Evolutionary conservation across 2,797 vertebrate species (phyloP).

Genomic region (Aeoliscus strigatus): DNA sequence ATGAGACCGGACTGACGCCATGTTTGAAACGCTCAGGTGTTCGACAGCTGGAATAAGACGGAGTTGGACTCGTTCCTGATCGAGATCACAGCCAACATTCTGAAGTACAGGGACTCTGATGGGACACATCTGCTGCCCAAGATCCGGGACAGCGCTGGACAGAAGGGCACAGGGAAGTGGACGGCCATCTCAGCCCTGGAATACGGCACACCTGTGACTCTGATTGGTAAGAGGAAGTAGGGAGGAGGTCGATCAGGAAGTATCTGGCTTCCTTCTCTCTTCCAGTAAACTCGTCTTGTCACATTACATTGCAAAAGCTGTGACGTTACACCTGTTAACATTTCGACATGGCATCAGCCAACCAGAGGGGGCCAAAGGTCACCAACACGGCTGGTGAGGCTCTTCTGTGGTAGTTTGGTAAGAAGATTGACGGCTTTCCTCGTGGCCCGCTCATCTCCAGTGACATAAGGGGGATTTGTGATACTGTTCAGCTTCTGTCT

Average conservation of each 20-base stretch:
- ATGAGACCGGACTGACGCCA: neutral
- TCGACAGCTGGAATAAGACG: slow-evolving; percentile 92
- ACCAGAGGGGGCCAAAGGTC: neutral
- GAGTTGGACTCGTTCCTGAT: slow-evolving; percentile 97
- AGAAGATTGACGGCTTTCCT: slow-evolving; percentile 69
- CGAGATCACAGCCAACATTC: slow-evolving; percentile 94
- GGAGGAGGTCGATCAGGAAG: slow-evolving; percentile 29
- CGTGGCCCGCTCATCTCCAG: slow-evolving; percentile 43
- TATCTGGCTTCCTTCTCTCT: slow-evolving; percentile 18
- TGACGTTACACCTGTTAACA: slow-evolving; percentile 8
- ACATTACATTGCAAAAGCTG: slow-evolving; percentile 14
- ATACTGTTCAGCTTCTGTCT: slow-evolving; percentile 30
- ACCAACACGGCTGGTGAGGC: slow-evolving; percentile 19
- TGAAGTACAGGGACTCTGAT: slow-evolving; percentile 83
- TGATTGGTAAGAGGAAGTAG: slow-evolving; percentile 83
- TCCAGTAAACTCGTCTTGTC: slow-evolving; percentile 19
- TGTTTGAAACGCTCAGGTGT: slow-evolving; percentile 70
- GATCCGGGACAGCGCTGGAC: slow-evolving; percentile 94
- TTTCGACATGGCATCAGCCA: slow-evolving; percentile 7
- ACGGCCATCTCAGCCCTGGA: slow-evolving; percentile 94
- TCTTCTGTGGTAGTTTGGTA: too few species aligned
- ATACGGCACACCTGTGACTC: slow-evolving; percentile 90
- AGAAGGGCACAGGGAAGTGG: slow-evolving; percentile 98
- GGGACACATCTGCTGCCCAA: slow-evolving; percentile 86
- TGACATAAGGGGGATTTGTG: slow-evolving; percentile 69